These are phyloP conservation scores for Acanthosoma haemorrhoidale DNA, from an alignment of 2,888 invertebrate genomes.

Conservation along the genomic window DNA sequence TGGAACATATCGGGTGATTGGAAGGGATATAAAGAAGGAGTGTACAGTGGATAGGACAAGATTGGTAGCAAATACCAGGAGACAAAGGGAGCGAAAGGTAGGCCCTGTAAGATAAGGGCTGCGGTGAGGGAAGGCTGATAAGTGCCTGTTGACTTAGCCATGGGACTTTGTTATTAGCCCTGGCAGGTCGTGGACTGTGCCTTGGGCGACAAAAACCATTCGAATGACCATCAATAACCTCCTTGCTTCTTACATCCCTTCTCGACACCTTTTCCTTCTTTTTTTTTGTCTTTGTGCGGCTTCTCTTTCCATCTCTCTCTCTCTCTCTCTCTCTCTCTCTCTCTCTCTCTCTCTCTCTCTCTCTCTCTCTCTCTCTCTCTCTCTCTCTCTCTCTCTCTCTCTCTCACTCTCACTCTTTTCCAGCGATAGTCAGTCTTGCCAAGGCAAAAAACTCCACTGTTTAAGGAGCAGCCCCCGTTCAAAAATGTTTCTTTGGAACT, in stretches of 20 bases:
- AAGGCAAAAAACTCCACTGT: too few relatives aligned
- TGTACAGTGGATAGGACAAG: background rate
- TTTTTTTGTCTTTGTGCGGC: background rate
- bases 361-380: too few relatives aligned
- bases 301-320: too few relatives aligned
- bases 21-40: background rate
- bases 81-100: background rate
- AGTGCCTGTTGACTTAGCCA: conserved; percentile 3
- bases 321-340: too few relatives aligned
- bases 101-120: background rate
- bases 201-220: background rate
- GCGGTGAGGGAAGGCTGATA: background rate
- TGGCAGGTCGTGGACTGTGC: background rate
- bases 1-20: background rate
- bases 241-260: background rate
- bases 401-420: too few relatives aligned
- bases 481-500: too few relatives aligned
- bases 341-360: too few relatives aligned
- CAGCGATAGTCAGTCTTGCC: too few relatives aligned
- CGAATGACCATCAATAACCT: conserved; percentile 9
- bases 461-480: too few relatives aligned
- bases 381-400: too few relatives aligned
- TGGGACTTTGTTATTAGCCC: conserved; percentile 1
- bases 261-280: background rate
- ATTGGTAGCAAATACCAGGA: background rate